Percentiles rank a stretch among this genome's conserved stretches.
Conservation (phyloP, 2,888 invertebrate species). For the Clepsis dumicolana region DNA sequence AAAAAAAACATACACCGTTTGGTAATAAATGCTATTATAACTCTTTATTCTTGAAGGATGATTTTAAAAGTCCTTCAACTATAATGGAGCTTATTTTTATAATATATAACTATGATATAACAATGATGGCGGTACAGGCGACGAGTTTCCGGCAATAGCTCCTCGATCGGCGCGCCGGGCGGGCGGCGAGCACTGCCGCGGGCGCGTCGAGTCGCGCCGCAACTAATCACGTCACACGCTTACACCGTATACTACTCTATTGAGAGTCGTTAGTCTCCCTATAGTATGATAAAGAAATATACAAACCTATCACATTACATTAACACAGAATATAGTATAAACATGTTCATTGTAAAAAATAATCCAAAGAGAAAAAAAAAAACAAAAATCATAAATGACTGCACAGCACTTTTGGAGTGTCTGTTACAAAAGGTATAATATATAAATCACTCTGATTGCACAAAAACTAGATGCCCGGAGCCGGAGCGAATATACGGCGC, state of each 20-base stretch:
- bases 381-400: conserved; percentile 64
- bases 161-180: conserved; percentile 21
- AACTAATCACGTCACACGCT: conserved; percentile 40
- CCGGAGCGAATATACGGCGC: conserved; percentile 60
- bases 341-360: conserved; percentile 79
- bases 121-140: conserved; percentile 37
- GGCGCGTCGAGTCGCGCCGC: conserved; percentile 8
- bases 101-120: conserved; percentile 60
- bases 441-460: conserved; percentile 82
- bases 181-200: conserved; percentile 14
- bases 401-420: conserved; percentile 80
- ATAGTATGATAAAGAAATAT: conserved; percentile 77
- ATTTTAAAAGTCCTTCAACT: conserved; percentile 75
- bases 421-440: conserved; percentile 69
- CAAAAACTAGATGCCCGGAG: conserved; percentile 66
- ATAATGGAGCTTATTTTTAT: conserved; percentile 49
- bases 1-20: conserved; percentile 83
- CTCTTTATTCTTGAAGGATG: conserved; percentile 72
- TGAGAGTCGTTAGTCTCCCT: conserved; percentile 68
- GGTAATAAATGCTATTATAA: conserved; percentile 85
- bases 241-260: conserved; percentile 56
- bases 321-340: conserved; percentile 85
- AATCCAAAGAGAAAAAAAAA: conserved; percentile 78
- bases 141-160: conserved; percentile 16
- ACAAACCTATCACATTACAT: conserved; percentile 86